phyloP scores from a whole-genome alignment of 1,140 invertebrate genomes.

The Drosophila albomicans region DNA sequence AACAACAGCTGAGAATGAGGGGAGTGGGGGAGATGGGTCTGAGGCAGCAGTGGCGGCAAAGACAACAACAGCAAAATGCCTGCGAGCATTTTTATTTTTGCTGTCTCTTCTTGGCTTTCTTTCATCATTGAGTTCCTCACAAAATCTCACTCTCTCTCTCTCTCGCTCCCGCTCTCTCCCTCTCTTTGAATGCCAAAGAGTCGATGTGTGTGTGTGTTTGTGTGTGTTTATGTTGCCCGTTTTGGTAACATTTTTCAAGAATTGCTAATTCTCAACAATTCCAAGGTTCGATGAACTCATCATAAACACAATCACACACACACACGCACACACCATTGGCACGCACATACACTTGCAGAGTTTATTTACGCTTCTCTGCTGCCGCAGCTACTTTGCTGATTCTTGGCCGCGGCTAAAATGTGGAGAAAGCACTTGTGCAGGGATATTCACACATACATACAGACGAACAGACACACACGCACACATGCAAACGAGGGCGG shows the following conservation, averaged over 20 bases:
- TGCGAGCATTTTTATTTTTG: slow-evolving; percentile 64
- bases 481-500: slow-evolving; percentile 36
- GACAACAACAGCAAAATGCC: slow-evolving; percentile 59
- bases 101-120: slow-evolving; percentile 62
- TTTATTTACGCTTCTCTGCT: slow-evolving; percentile 77
- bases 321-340: slow-evolving; percentile 26
- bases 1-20: background rate
- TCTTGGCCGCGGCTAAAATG: slow-evolving; percentile 70
- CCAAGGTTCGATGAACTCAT: slow-evolving; percentile 79
- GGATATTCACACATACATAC: slow-evolving; percentile 30
- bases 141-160: slow-evolving; percentile 34
- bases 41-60: slow-evolving; percentile 7
- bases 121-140: slow-evolving; percentile 48
- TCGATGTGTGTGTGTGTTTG: slow-evolving; percentile 29
- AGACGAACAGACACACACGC: slow-evolving; percentile 23
- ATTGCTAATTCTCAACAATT: slow-evolving; percentile 83
- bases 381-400: slow-evolving; percentile 63
- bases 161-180: slow-evolving; percentile 40
- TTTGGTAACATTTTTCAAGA: slow-evolving; percentile 83
- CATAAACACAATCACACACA: slow-evolving; percentile 64
- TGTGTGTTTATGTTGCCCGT: slow-evolving; percentile 67
- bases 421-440: slow-evolving; percentile 77
- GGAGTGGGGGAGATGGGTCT: background rate
- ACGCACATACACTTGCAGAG: slow-evolving; percentile 55
- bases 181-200: slow-evolving; percentile 41